These are phyloP conservation scores for Caretta caretta DNA, from an alignment of 2,113 vertebrate genomes.

Conservation along the genomic window DNA sequence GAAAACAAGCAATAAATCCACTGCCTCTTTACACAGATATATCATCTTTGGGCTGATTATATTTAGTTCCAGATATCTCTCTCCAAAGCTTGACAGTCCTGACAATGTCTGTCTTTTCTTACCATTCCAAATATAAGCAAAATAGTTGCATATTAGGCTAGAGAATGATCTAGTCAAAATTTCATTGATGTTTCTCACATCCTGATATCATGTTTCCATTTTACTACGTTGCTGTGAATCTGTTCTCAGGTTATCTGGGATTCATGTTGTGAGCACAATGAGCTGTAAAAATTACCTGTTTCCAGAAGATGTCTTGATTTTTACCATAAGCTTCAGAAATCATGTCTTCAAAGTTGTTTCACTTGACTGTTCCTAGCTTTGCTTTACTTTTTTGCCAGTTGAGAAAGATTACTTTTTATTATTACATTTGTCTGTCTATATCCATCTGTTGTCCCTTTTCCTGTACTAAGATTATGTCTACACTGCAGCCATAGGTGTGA, in stretches of 20 bases:
- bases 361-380: neutral
- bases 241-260: constrained; percentile 53
- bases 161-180: constrained; percentile 64
- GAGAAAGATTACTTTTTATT: neutral
- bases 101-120: constrained; percentile 51
- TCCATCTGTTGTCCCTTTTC: neutral
- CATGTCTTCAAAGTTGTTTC: constrained; percentile 47
- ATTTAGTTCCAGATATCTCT: constrained; percentile 63
- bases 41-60: constrained; percentile 41
- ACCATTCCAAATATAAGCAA: constrained; percentile 61
- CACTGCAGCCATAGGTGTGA: neutral
- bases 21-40: constrained; percentile 49
- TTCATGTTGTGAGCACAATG: constrained; percentile 39
- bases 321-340: constrained; percentile 16
- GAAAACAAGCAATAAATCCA: constrained; percentile 72
- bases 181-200: constrained; percentile 61
- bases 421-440: neutral
- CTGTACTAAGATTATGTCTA: neutral
- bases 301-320: constrained; percentile 53
- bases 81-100: constrained; percentile 50
- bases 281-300: constrained; percentile 31
- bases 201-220: constrained; percentile 32
- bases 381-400: constrained; percentile 10
- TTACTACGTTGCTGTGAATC: constrained; percentile 41
- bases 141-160: constrained; percentile 66